Conservation (phyloP, 2,888 invertebrate genomes). For the Dasypogon diadema region DNA sequence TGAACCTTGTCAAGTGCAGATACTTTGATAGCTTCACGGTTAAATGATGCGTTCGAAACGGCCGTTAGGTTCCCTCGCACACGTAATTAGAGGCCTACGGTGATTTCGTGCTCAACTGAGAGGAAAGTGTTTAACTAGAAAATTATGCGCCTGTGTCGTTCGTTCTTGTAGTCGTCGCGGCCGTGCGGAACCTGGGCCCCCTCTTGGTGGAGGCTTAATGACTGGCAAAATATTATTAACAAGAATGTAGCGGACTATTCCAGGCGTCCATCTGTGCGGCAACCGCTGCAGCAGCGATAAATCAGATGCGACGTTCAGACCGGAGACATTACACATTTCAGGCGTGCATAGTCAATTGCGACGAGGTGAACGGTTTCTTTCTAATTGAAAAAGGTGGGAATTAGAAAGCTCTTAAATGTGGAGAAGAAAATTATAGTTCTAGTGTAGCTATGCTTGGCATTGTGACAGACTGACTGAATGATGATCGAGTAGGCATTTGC, state of each 20-base stretch:
- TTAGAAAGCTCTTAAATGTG: slow-evolving; percentile 22
- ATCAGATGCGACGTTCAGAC: not conserved
- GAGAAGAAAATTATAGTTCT: slow-evolving; percentile 6
- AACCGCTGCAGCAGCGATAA: slow-evolving; percentile 11
- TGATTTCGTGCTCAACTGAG: slow-evolving; percentile 6
- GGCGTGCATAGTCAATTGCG: slow-evolving; percentile 22
- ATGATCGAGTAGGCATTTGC: too few relatives aligned
- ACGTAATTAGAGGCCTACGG: slow-evolving; percentile 4
- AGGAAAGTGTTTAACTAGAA: not conserved
- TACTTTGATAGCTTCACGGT: not conserved
- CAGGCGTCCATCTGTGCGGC: not conserved
- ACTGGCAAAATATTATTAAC: slow-evolving; percentile 43
- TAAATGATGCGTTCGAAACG: slow-evolving; percentile 28
- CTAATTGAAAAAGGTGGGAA: slow-evolving; percentile 43
- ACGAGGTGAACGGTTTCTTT: slow-evolving; percentile 12
- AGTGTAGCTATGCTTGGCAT: too few relatives aligned
- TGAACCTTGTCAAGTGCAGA: not conserved
- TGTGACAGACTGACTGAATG: too few relatives aligned
- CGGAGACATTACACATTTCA: not conserved
- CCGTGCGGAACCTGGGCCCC: not conserved
- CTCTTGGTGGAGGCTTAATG: slow-evolving; percentile 15
- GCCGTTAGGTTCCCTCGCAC: slow-evolving; percentile 8
- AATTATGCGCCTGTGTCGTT: not conserved
- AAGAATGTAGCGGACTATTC: not conserved
- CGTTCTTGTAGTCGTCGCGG: not conserved